These are phyloP conservation scores for Phymorhynchus buccinoides DNA, from an alignment of 1,140 invertebrate genomes.

Conservation along the genomic window DNA sequence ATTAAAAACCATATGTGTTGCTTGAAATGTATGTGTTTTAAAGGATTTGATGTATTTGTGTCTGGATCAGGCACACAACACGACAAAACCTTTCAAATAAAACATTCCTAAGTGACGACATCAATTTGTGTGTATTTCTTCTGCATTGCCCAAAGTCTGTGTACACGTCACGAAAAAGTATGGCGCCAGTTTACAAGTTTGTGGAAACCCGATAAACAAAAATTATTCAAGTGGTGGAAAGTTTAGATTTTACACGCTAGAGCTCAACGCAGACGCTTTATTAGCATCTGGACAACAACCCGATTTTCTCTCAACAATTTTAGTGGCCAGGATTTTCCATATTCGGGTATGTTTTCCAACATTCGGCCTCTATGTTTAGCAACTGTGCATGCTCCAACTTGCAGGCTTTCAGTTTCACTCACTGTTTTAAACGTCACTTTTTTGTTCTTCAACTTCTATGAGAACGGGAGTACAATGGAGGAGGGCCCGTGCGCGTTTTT, in stretches of 20 bases:
- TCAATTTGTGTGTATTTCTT: neutral
- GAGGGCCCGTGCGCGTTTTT: no score
- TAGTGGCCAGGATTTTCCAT: neutral
- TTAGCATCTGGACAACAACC: neutral
- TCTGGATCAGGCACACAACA: neutral
- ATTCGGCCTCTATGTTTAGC: neutral
- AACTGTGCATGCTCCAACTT: slow-evolving; percentile 5
- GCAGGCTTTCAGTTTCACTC: neutral
- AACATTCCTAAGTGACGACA: slow-evolving; percentile 30
- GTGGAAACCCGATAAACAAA: slow-evolving; percentile 28
- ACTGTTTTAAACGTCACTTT: no score
- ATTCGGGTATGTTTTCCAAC: neutral
- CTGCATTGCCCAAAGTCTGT: neutral
- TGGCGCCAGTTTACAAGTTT: slow-evolving; percentile 41
- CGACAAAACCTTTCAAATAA: neutral
- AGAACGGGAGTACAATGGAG: no score
- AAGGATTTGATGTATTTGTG: neutral
- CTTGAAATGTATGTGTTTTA: no score
- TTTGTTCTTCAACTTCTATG: no score
- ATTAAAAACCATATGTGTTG: no score
- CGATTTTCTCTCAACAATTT: neutral
- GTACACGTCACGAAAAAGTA: slow-evolving; percentile 36
- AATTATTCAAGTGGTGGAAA: neutral
- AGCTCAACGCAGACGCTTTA: neutral
- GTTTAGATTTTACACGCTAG: neutral